Evolutionary conservation across 2,113 vertebrate genomes (phyloP).

Genomic region (Heteronetta atricapilla): DNA sequence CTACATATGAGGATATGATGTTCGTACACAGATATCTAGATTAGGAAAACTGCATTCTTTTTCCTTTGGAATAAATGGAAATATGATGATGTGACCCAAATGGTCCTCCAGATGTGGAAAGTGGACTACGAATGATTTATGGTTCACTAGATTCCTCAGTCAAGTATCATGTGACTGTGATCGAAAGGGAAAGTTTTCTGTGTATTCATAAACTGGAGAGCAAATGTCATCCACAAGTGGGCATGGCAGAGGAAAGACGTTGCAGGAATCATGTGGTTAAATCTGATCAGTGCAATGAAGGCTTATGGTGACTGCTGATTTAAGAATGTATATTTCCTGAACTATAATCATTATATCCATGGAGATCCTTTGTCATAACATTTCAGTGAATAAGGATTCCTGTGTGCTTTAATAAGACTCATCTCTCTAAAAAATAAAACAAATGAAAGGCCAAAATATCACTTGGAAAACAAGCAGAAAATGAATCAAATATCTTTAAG

Average conservation of each 20-base stretch:
- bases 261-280: not conserved
- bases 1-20: accelerated
- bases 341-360: not conserved
- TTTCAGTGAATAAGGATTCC: not conserved
- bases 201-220: accelerated
- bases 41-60: not conserved
- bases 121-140: not conserved
- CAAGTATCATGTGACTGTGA: not conserved
- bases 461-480: not conserved
- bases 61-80: not conserved
- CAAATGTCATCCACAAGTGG: not conserved
- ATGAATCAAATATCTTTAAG: not conserved
- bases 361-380: not conserved
- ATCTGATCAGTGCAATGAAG: not conserved
- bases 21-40: not conserved
- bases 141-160: not conserved
- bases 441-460: not conserved
- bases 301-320: accelerated
- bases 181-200: not conserved
- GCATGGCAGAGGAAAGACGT: not conserved
- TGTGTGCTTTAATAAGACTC: not conserved
- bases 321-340: not conserved
- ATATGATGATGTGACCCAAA: not conserved
- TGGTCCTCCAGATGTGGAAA: not conserved
- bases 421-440: not conserved